Conservation (phyloP, 2,888 invertebrate genomes). For the Cremastobaeus sp. region DNA sequence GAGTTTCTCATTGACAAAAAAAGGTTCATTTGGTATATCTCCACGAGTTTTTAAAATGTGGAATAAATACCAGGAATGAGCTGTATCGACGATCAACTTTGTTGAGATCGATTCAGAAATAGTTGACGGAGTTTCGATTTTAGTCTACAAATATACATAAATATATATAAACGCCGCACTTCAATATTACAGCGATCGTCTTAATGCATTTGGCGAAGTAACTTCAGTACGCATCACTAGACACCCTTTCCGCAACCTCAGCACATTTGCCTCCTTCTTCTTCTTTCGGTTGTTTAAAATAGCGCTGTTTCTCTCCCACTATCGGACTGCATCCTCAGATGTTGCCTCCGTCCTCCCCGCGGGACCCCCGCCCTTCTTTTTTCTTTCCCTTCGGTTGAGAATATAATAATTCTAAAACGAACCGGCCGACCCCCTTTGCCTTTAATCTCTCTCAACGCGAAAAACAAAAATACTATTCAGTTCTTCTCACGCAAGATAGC, state of each 20-base stretch:
- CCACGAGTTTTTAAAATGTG: too few relatives aligned
- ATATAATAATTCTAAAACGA: slow-evolving; percentile 74
- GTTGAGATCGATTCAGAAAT: too few relatives aligned
- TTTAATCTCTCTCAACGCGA: slow-evolving; percentile 77
- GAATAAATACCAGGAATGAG: too few relatives aligned
- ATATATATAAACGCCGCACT: slow-evolving; percentile 34
- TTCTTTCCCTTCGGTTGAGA: slow-evolving; percentile 41
- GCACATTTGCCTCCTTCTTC: slow-evolving; percentile 66
- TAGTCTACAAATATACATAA: slow-evolving; percentile 32
- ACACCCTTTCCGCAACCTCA: slow-evolving; percentile 78
- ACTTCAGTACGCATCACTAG: slow-evolving; percentile 76
- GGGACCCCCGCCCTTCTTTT: slow-evolving; percentile 22
- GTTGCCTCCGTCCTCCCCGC: slow-evolving; percentile 44
- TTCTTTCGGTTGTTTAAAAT: slow-evolving; percentile 32
- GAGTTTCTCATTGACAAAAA: too few relatives aligned
- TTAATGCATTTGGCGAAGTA: slow-evolving; percentile 77
- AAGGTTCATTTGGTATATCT: too few relatives aligned
- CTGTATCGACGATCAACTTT: too few relatives aligned
- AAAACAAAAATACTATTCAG: slow-evolving; percentile 69
- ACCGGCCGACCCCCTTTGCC: slow-evolving; percentile 66
- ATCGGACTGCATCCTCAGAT: slow-evolving; percentile 30
- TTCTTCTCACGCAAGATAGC: slow-evolving; percentile 61
- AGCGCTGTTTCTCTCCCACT: slow-evolving; percentile 10
- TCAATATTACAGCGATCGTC: slow-evolving; percentile 72
- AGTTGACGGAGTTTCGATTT: slow-evolving; percentile 26